Conservation (phyloP, 2,888 invertebrate genomes). For the Dryococelus australis region DNA sequence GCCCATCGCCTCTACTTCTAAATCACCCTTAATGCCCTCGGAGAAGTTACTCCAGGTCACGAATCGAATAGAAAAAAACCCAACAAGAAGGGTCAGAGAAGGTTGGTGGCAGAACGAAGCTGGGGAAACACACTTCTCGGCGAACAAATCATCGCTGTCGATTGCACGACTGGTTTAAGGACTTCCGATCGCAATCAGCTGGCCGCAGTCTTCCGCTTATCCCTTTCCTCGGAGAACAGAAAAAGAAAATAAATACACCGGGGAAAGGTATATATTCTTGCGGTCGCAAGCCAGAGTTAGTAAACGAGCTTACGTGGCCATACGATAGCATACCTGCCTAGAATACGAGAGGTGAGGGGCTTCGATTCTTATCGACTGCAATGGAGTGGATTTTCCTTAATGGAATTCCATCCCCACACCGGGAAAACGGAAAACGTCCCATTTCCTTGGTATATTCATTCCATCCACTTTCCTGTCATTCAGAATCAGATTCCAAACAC, state of each 20-base stretch:
- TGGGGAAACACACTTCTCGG: background rate
- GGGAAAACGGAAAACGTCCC: too few relatives aligned
- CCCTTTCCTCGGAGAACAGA: too few relatives aligned
- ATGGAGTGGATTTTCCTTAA: too few relatives aligned
- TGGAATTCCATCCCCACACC: too few relatives aligned
- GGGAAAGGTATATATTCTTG: background rate
- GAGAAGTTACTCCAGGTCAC: background rate
- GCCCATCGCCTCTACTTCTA: background rate
- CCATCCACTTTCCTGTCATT: too few relatives aligned
- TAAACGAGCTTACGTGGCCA: background rate
- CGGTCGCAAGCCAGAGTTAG: background rate
- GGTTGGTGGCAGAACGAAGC: background rate
- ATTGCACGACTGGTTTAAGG: background rate
- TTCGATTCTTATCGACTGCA: too few relatives aligned
- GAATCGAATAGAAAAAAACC: conserved; percentile 18
- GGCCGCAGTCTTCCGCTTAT: background rate
- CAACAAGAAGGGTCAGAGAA: background rate
- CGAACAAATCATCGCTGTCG: conserved; percentile 28
- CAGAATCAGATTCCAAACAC: too few relatives aligned
- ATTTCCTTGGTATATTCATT: too few relatives aligned
- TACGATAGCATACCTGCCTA: too few relatives aligned
- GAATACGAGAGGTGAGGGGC: too few relatives aligned
- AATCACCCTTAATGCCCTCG: conserved; percentile 22
- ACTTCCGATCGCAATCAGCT: conserved; percentile 26
- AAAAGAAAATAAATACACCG: too few relatives aligned